phyloP scores from a whole-genome alignment of 2,797 vertebrate species.

The Myotis pilosus region DNA sequence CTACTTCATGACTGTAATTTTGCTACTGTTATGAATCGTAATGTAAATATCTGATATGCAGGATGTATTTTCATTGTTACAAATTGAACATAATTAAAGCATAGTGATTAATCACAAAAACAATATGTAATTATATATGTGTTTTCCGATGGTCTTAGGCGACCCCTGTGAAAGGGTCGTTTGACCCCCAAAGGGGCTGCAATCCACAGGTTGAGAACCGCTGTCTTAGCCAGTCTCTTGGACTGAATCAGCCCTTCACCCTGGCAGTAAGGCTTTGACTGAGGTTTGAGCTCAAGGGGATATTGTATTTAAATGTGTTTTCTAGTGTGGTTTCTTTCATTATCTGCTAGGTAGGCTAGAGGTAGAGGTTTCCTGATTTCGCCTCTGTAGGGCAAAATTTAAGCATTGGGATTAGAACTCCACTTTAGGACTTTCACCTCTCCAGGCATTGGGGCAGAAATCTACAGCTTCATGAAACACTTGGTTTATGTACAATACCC shows the following conservation, averaged over 20 bases:
- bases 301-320: slow-evolving; percentile 38
- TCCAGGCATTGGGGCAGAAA: neutral
- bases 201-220: no score
- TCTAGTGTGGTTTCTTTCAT: neutral
- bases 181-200: no score
- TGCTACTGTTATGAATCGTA: no score
- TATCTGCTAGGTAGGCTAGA: neutral
- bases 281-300: slow-evolving; percentile 25
- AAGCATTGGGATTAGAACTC: neutral
- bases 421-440: neutral
- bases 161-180: no score
- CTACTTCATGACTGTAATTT: no score
- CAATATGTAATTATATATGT: no score
- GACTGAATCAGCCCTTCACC: neutral
- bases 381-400: neutral
- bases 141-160: no score
- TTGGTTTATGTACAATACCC: neutral
- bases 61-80: no score
- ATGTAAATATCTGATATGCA: no score
- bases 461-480: neutral
- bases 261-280: slow-evolving; percentile 12
- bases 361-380: slow-evolving; percentile 40
- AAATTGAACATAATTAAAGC: no score
- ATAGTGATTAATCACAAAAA: no score
- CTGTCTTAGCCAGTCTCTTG: neutral